Base-by-base conservation (phyloP, 1,140 invertebrate species). In the Orchestia grillus region DNA sequence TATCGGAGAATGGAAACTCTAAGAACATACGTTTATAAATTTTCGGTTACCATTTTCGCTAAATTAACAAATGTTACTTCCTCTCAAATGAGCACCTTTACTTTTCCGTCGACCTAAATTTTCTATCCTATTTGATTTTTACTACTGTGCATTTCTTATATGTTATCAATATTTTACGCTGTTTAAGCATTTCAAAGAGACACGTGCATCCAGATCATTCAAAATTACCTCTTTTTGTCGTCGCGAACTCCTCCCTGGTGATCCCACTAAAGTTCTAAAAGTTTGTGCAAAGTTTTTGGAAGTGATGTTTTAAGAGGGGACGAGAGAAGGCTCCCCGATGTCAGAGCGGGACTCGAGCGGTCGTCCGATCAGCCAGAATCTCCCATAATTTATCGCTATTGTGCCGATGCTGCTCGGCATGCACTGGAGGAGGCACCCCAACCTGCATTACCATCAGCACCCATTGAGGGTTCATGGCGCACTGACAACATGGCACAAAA, bases 331-430 rank as follows among this genome's bases (percentile, higher is more conserved):
- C 62, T 28, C 11, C 11, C 62, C 62, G 62, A 77, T 77, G 62
- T 77, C 62, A 77, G 62, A 77, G 28, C 62, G 28, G 28, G 62
- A 36, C 62, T 77, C 62, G 62, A 77, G 62, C 62, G 28, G 62
- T 77, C 62, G 62, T 1, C 62, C 11, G 62, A 77, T 77, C 62
- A 28, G 62, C 28, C 62, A 28, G 62, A 77, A 77, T 77, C 62
- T 77, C 36, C 62, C 62, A 77, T 77, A 77, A 77, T 77, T 77
- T 77, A 77, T 77, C 62, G 62, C 62, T 77, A 77, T 77, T 77
- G 62, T 77, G 62, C 62, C 11, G 62, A 77, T 28, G 62, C 62
- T 77, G 62, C 62, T 77, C 62, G 62, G 62, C 62, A 77, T 77
- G 62, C 62, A 36, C 62, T 77, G 62, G 28, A 77, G 62, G 62